phyloP scores from a whole-genome alignment of 2,113 vertebrate species.

The Hippopotamus amphibius region DNA sequence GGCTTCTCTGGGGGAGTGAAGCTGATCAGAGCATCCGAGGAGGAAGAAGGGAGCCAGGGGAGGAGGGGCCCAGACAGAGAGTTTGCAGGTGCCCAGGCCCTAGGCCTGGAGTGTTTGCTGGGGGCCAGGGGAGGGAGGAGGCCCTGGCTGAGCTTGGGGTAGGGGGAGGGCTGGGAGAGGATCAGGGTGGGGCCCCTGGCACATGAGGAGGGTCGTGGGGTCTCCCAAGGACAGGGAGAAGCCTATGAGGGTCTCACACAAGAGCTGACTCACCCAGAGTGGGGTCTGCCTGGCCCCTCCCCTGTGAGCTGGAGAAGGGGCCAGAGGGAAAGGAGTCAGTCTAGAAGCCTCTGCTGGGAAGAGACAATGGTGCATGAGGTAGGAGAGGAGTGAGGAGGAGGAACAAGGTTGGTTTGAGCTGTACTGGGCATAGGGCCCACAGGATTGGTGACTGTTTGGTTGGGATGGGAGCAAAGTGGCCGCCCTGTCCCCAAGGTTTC shows the following conservation, averaged over 20 bases:
- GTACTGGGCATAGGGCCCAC: fast-evolving
- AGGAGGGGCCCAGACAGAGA: neutral
- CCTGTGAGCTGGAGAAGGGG: neutral
- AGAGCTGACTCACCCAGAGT: neutral
- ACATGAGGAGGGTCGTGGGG: neutral
- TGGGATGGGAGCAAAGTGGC: neutral
- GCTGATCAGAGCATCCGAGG: neutral
- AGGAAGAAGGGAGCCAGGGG: fast-evolving
- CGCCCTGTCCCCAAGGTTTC: neutral
- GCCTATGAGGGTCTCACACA: neutral
- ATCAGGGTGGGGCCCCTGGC: too few relatives aligned
- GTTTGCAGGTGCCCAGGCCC: neutral
- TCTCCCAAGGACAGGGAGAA: neutral
- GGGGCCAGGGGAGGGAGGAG: neutral
- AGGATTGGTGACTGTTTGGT: neutral
- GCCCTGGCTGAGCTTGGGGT: neutral
- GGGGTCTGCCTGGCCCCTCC: neutral
- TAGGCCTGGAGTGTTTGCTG: fast-evolving
- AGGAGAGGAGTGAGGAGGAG: neutral
- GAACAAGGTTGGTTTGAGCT: too few relatives aligned
- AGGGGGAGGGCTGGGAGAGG: fast-evolving
- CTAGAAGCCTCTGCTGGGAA: neutral
- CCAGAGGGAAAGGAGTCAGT: neutral
- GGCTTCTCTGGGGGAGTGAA: neutral
- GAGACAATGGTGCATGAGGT: neutral